Conservation (phyloP, 2,888 invertebrate species). For the Xylota segnis region DNA sequence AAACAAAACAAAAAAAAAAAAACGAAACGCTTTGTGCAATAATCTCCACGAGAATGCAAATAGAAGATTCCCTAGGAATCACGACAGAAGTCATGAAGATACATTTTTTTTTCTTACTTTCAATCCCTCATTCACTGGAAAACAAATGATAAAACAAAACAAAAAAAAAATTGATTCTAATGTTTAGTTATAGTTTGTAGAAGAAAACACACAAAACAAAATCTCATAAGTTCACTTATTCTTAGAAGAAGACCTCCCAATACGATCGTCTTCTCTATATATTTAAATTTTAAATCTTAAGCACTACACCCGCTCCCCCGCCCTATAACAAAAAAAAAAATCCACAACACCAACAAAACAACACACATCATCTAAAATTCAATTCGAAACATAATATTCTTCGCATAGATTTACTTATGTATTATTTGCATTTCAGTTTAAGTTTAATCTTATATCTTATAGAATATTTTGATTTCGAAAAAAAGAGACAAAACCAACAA, state of each 20-base stretch:
- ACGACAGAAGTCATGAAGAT: conserved; percentile 22
- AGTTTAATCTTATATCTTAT: conserved; percentile 42
- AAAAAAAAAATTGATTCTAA: conserved; percentile 27
- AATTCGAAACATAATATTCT: conserved; percentile 41
- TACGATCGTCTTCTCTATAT: conserved; percentile 38
- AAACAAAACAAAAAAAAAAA: conserved; percentile 23
- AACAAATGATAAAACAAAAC: conserved; percentile 18
- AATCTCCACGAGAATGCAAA: conserved; percentile 74
- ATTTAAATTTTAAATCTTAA: conserved; percentile 58
- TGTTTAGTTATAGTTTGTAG: conserved; percentile 33
- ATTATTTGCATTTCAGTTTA: conserved; percentile 73
- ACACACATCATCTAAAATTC: conserved; percentile 29
- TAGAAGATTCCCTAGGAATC: conserved; percentile 63
- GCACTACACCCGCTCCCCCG: conserved; percentile 17
- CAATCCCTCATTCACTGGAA: conserved; percentile 28
- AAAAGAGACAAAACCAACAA: background rate
- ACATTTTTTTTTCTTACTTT: conserved; percentile 33
- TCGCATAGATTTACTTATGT: conserved; percentile 71
- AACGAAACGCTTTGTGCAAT: conserved; percentile 71
- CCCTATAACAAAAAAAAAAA: background rate
- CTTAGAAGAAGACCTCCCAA: conserved; percentile 23
- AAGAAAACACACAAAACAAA: conserved; percentile 79
- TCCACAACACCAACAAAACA: conserved; percentile 3
- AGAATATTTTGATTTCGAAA: conserved; percentile 4
- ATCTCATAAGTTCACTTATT: conserved; percentile 76